Percentiles rank a stretch among this genome's conserved stretches.
phyloP scores from a whole-genome alignment of 2,797 vertebrate genomes.

The Margarornis squamiger region DNA sequence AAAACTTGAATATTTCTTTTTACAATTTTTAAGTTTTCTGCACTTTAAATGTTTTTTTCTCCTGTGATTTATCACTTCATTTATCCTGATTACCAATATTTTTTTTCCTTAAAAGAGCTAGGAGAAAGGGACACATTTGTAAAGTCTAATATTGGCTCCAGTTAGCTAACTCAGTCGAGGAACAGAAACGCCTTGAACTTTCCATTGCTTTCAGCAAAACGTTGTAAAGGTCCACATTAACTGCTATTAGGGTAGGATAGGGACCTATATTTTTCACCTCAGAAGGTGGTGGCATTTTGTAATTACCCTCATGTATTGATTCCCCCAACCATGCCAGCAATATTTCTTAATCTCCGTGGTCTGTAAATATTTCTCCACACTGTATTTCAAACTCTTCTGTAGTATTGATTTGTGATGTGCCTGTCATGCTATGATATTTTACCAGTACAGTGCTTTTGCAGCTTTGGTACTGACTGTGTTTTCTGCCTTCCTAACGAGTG shows the following conservation, averaged over 20 bases:
- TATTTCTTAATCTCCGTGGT: constrained; percentile 36
- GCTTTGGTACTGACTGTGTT: neutral
- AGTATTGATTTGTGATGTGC: constrained; percentile 7
- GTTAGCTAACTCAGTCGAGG: neutral
- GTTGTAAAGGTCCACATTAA: neutral
- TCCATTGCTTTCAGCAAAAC: neutral
- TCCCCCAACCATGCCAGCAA: neutral
- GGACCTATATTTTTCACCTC: constrained; percentile 13
- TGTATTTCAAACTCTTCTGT: constrained; percentile 23
- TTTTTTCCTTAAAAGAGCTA: neutral
- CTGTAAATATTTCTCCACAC: constrained; percentile 43
- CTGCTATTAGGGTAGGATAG: neutral
- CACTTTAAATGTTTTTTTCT: neutral
- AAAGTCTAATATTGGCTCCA: neutral
- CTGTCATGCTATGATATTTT: constrained; percentile 1
- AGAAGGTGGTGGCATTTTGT: neutral
- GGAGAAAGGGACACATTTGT: neutral
- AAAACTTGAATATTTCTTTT: neutral
- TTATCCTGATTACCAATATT: neutral
- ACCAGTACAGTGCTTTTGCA: neutral
- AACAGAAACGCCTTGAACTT: neutral
- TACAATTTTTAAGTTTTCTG: neutral
- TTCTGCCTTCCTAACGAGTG: neutral
- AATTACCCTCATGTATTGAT: constrained; percentile 30
- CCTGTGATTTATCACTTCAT: neutral